Conservation (phyloP, 1,140 invertebrate genomes). For the silkworm (Bombyx mori) region ASM3026992v2 NC_085114.1:7797001-7797500, state of each 20-base stretch:
- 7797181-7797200: constrained; percentile 26
- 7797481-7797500: no score
- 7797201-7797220: constrained; percentile 19
- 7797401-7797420: no score
- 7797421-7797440: no score
- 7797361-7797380: no score
- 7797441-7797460: no score
- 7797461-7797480: no score
- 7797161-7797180: constrained; percentile 59
- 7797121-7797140: constrained; percentile 68
- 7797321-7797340: no score
- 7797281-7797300: no score
- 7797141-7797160: constrained; percentile 42
- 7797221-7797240: constrained; percentile 1
- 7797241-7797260: constrained; percentile 7
- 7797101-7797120: constrained; percentile 57
- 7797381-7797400: no score
- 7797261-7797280: neutral
- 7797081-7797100: constrained; percentile 61
- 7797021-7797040: constrained; percentile 36
- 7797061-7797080: constrained; percentile 35
- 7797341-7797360: no score
- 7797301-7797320: no score
- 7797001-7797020: constrained; percentile 29
- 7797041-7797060: constrained; percentile 30